These are phyloP conservation scores for Mustela nigripes DNA, from an alignment of 2,113 vertebrate genomes.

Conservation along the genomic window DNA sequence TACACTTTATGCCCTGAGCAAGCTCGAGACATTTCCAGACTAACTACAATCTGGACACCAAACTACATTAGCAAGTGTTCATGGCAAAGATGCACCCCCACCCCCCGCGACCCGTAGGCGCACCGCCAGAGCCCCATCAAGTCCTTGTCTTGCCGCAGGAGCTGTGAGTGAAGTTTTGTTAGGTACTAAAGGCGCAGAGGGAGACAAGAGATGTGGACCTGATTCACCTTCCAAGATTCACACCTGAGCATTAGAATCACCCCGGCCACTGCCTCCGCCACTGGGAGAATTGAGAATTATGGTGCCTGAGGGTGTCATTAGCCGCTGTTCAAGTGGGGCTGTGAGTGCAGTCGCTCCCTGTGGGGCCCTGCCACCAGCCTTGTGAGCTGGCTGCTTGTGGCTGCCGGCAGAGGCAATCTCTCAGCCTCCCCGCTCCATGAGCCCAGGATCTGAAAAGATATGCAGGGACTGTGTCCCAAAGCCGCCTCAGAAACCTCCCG, in stretches of 20 bases:
- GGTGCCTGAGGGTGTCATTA: not conserved
- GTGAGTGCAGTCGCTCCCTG: not conserved
- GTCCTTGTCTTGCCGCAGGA: not conserved
- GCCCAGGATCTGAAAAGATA: not conserved
- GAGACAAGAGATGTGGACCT: not conserved
- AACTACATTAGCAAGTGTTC: not conserved
- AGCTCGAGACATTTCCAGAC: not conserved
- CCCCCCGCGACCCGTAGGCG: not conserved
- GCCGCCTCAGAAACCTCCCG: not conserved
- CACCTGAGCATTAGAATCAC: not conserved
- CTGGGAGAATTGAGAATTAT: not conserved
- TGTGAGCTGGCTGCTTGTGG: rapidly evolving
- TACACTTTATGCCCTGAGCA: too few species aligned
- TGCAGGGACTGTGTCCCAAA: not conserved
- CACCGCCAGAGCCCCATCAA: not conserved
- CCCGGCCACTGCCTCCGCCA: not conserved
- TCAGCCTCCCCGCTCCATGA: not conserved
- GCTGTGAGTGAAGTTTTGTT: rapidly evolving
- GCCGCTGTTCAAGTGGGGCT: not conserved
- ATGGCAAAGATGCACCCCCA: not conserved
- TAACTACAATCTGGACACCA: not conserved
- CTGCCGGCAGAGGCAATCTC: not conserved
- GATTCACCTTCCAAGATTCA: not conserved
- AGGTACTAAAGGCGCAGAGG: not conserved
- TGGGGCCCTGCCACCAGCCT: not conserved